Evolutionary conservation across 2,113 vertebrate genomes (phyloP), one percentile per base, ranked within the genome.

Genomic region (Chunga burmeisteri): DNA sequence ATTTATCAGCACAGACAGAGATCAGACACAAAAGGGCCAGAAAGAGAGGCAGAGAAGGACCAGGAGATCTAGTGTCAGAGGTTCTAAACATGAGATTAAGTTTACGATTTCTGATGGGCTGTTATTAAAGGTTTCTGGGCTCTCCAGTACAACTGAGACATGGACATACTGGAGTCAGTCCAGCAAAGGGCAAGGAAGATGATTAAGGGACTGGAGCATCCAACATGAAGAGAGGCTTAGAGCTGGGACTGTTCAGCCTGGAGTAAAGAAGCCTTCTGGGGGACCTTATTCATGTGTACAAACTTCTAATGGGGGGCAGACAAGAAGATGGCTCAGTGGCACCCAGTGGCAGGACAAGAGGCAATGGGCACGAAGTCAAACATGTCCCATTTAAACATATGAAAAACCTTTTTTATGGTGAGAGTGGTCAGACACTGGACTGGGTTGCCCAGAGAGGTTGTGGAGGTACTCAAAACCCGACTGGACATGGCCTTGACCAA

Each of bases 1-100:
- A 62, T 82, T 91, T 65, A 72, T 87, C 83, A 93, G 70, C 77
- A 86, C 42, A 90, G 80, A 61, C 55, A 61, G 62, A 84, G 30
- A 85, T 49, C 53, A 82, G 86, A 15, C 22, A 78, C 68, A 78
- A 78, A 83, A 75, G 17, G 67, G 7, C 32, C 82, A 84, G 70
- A 46, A 95, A 47, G 21, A 89, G 34, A 86, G 22, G 56, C 17
- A 81, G 55, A 47, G 49, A n/a, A 92, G 52, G 68, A 81, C 15
- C 36, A 49, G 47, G 27, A 96, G 65, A 56, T 32, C 27, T 40
- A 14, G 12, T 49, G 30, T 36, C 73, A 66, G 38, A 74, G 40
- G 32, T 30, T 46, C 13, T 38, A 17, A 23, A 59, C 27, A 32
- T 56, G 38, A 66, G 46, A 56, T 40, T 40, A 46, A 61, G 44